phyloP scores from a whole-genome alignment of 2,113 vertebrate species.

The Rhynchomys soricoides region DNA sequence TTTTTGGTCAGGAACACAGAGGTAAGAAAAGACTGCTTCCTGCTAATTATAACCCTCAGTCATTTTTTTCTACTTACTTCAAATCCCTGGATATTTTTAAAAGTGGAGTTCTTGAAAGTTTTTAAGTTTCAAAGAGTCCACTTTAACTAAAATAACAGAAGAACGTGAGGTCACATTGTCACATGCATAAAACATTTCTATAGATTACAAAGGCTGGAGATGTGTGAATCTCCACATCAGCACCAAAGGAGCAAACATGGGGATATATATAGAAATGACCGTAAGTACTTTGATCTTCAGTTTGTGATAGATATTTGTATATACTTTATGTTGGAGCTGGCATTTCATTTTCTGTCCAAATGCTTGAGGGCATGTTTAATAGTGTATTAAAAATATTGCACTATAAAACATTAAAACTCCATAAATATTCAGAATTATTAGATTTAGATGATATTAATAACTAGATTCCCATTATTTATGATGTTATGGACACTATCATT shows the following conservation, averaged over 20 bases:
- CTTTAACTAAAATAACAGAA: conserved; percentile 9
- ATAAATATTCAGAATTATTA: not conserved
- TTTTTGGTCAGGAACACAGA: conserved; percentile 41
- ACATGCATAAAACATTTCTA: not conserved
- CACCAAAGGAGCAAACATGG: not conserved
- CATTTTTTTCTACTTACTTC: not conserved
- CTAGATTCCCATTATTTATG: not conserved
- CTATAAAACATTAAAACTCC: not conserved
- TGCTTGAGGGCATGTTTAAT: not conserved
- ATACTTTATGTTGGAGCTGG: not conserved
- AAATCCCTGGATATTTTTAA: conserved; percentile 56
- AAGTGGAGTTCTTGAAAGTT: conserved; percentile 33
- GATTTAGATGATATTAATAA: not conserved
- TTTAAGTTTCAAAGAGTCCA: conserved; percentile 33
- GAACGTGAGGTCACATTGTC: not conserved
- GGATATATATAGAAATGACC: not conserved
- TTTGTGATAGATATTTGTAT: not conserved
- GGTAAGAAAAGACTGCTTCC: conserved; percentile 38
- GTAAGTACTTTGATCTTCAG: not conserved
- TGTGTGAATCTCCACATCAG: not conserved
- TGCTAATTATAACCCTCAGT: conserved; percentile 37
- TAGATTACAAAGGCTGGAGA: not conserved
- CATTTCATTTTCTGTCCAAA: not conserved
- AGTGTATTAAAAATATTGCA: not conserved
- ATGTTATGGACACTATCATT: not conserved